These are phyloP conservation scores for Astyanax mexicanus DNA, from an alignment of 2,797 vertebrate species.

Conservation along the genomic window DNA sequence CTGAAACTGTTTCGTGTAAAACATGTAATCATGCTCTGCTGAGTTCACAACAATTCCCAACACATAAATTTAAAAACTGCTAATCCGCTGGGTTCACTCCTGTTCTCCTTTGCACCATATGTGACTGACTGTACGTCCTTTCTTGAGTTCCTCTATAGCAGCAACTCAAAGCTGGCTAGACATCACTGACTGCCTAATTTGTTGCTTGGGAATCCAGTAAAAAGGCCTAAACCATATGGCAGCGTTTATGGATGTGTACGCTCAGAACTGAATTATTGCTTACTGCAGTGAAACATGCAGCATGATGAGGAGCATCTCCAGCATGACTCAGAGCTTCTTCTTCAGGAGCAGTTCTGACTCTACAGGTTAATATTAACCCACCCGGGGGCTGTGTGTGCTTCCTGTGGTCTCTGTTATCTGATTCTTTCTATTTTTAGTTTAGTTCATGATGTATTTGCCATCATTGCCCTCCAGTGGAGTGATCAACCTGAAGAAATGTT, in stretches of 20 bases:
- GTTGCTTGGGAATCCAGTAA: conserved; percentile 22
- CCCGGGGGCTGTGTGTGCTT: conserved; percentile 5
- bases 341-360: background rate
- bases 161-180: conserved; percentile 27
- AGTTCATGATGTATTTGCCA: conserved; percentile 3
- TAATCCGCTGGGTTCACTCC: background rate
- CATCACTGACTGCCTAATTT: conserved; percentile 42
- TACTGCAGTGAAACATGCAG: conserved; percentile 17
- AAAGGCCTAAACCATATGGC: conserved; percentile 48
- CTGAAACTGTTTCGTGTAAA: background rate
- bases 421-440: background rate
- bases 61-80: background rate
- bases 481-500: background rate
- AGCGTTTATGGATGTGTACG: conserved; percentile 46
- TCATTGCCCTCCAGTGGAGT: conserved; percentile 1
- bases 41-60: background rate
- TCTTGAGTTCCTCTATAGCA: conserved; percentile 31
- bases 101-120: conserved; percentile 1
- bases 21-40: background rate
- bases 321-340: background rate
- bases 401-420: background rate
- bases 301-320: conserved; percentile 11
- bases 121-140: background rate
- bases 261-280: conserved; percentile 30
- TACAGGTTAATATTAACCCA: background rate